Base-by-base conservation (phyloP, 2,113 vertebrate genomes). In the Spermophilus dauricus region DNA sequence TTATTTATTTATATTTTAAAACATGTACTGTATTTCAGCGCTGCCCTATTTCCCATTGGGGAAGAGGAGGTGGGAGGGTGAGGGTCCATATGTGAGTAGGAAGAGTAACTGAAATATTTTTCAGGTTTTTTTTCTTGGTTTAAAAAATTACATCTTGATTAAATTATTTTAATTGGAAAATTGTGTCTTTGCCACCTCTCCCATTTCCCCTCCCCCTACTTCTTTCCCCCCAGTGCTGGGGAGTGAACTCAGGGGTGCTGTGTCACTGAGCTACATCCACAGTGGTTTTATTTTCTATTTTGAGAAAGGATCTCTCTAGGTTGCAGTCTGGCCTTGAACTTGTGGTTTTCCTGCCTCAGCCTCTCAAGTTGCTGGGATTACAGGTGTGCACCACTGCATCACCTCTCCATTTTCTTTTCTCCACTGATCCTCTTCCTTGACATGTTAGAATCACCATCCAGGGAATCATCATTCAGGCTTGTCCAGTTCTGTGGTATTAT, bases 161-260 rank as follows among this genome's bases (percentile, higher is more conserved):
- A 91, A 61, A 90, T 73, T 75, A 72, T 77, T 78, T 77, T 88
- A 58, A 89, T 78, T 65, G n/a, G 48, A 69, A 90, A 63, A 51
- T 42, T 63, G 24, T 34, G 16, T 24, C 51, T 80, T 51, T 53
- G 87, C 8, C 10, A 5, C 22, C 8, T 6, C 51, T 24, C 24
- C 61, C 61, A 28, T 28, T 63, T 18, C 9, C 61, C 61, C 61
- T 4, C 22, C 58, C 61, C 61, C 61, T 11, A 1, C 61, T 63
- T 58, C 24, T 63, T 26, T 63, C 7, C 26, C 24, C 58, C 2
- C 0, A 24, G 26, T 10, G 26, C 61, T 63, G 56, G 20, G 56
- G 56, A 22, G 20, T 58, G 61, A 63, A 63, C 3, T 9, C 61
- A 26, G 2, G 61, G 9, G 61, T 63, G 24, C 61, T 69, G 4